These are phyloP conservation scores for Phaedon cochleariae DNA, from an alignment of 2,888 invertebrate genomes.

Conservation along the genomic window DNA sequence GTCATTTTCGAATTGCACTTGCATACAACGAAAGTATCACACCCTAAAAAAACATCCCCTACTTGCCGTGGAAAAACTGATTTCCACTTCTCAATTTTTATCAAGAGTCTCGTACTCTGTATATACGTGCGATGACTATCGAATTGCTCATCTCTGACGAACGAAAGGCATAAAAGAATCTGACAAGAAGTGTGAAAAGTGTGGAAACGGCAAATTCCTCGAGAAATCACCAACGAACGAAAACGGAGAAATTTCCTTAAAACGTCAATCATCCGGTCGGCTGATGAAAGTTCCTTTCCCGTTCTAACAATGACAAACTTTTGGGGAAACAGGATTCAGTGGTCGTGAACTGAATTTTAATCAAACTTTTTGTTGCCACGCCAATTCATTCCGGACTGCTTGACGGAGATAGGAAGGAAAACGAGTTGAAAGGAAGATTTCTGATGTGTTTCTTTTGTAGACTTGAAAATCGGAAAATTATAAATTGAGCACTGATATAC, in stretches of 20 bases:
- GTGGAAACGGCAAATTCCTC: constrained; percentile 44
- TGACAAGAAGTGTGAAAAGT: not conserved
- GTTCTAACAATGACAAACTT: constrained; percentile 46
- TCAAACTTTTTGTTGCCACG: constrained; percentile 9
- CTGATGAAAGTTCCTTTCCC: constrained; percentile 40
- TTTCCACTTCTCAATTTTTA: no score
- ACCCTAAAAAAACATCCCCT: no score
- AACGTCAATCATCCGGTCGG: constrained; percentile 57
- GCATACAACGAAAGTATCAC: no score
- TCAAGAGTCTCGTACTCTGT: no score
- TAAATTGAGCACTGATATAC: no score
- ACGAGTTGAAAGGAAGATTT: not conserved
- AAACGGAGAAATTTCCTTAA: constrained; percentile 52
- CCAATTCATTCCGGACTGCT: not conserved
- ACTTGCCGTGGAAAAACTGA: no score
- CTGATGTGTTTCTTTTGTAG: not conserved
- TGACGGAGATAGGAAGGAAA: not conserved
- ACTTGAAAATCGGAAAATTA: not conserved
- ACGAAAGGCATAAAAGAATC: no score
- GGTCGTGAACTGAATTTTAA: constrained; percentile 18
- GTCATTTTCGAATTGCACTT: no score
- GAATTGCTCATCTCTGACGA: no score
- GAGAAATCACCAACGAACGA: constrained; percentile 53
- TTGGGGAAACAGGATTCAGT: constrained; percentile 31
- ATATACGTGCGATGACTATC: no score